Evolutionary conservation across 2,888 invertebrate genomes (phyloP).

Genomic region (Melangyna quadrimaculata): DNA sequence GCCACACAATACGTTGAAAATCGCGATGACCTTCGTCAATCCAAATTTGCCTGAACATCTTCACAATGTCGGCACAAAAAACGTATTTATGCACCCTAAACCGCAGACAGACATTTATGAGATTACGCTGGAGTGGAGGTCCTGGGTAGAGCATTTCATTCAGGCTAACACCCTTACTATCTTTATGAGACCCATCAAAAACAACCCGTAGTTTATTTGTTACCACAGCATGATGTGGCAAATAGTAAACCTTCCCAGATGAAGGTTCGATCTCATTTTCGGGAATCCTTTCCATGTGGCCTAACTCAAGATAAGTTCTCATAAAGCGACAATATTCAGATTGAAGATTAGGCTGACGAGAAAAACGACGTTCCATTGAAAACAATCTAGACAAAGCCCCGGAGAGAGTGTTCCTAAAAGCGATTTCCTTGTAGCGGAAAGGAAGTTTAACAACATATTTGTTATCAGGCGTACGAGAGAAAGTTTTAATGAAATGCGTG

Average conservation of each 20-base stretch:
- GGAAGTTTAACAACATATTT: background rate
- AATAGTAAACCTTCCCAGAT: constrained; percentile 6
- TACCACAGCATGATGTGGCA: constrained; percentile 11
- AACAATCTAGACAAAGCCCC: background rate
- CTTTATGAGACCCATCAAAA: background rate
- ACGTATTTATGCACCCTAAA: constrained; percentile 23
- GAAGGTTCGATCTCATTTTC: constrained; percentile 12
- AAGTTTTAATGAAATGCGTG: too few relatives aligned
- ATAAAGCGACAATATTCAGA: background rate
- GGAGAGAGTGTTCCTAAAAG: background rate
- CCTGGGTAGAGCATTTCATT: background rate
- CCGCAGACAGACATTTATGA: background rate
- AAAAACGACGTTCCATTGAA: background rate
- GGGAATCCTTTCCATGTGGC: constrained; percentile 12
- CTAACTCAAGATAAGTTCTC: background rate
- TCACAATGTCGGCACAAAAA: constrained; percentile 12
- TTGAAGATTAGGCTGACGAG: background rate
- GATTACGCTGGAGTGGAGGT: constrained; percentile 12
- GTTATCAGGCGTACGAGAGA: too few relatives aligned
- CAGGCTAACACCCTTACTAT: background rate
- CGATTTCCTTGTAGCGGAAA: background rate
- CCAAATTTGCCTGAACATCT: constrained; percentile 14
- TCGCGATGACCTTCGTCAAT: background rate
- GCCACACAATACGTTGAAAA: background rate
- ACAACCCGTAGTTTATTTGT: background rate